Evolutionary conservation across 2,113 vertebrate genomes (phyloP).

Genomic region (Guaruba guarouba): DNA sequence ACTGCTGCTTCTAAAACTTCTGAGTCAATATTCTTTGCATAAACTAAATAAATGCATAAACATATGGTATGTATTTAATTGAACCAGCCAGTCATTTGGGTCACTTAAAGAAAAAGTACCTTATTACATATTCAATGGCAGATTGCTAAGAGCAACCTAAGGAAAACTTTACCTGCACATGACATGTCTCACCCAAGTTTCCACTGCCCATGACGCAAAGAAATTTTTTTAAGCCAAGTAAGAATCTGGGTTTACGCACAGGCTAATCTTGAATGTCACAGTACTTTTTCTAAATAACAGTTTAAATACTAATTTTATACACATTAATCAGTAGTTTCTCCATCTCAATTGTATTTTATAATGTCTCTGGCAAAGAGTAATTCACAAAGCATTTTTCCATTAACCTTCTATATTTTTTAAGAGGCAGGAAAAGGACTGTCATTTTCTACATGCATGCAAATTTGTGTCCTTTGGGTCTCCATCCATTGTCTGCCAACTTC

Average conservation of each 20-base stretch:
- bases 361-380: not conserved
- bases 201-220: not conserved
- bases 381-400: not conserved
- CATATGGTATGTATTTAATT: not conserved
- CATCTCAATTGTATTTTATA: not conserved
- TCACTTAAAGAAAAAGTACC: not conserved
- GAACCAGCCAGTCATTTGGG: not conserved
- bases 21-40: not conserved
- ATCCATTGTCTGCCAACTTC: not conserved
- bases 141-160: not conserved
- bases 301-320: not conserved
- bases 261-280: not conserved
- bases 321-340: not conserved
- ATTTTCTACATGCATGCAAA: not conserved
- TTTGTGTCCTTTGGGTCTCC: not conserved
- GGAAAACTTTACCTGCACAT: not conserved
- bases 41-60: not conserved
- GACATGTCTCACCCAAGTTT: rapidly evolving
- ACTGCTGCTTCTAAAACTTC: not conserved
- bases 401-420: not conserved
- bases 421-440: not conserved
- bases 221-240: not conserved
- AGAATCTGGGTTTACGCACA: not conserved
- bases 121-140: not conserved
- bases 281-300: not conserved